Base-by-base conservation (phyloP, 1,140 invertebrate genomes). In the Drosophila watanabei region DNA sequence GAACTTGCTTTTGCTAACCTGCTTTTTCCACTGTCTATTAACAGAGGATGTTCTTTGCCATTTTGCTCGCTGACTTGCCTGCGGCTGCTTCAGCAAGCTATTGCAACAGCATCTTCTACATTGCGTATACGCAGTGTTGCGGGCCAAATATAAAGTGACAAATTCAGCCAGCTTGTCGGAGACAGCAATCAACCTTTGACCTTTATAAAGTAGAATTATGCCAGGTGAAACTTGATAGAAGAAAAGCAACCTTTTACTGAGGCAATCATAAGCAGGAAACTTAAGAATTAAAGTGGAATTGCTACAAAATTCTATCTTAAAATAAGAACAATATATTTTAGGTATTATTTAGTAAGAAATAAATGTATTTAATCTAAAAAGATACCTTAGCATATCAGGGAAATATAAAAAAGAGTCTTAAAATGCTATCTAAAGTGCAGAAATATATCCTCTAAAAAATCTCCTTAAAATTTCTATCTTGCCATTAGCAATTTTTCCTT, bases 71-170 rank as follows among this genome's bases (percentile, higher is more conserved):
- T 73, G 30, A 10, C 20, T 49, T 30, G 52, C 46, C 54, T 60
- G n/a, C 28, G 37, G 66, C 37, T 33, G 20, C 43, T 37, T 24
- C 18, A 39, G 13, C 20, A 16, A 70, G 49, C 63, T 35, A 58
- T 20, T 41, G 54, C 37, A 60, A 54, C 70, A 46, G 13, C 63
- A 24, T 24, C 24, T 56, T 11, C 18, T 20, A 73, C 56, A 61
- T 73, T 73, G 69, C 69, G 71, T 73, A 73, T 73, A 73, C 71
- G 71, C 71, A 73, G 59, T 28, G 71, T 49, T 60, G 54, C 54
- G 20, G 20, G 9, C 18, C 35, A 73, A 71, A 72, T 72, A 60
- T 24, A 58, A 60, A 60, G 71, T 73, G 56, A 73, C 71, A 73
- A 61, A 43, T 61, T 51, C 39, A n/a, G 24, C 39, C 52, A 60